These are phyloP conservation scores for Drosophila ochracea DNA, from an alignment of 2,888 invertebrate genomes.

Conservation along the genomic window DNA sequence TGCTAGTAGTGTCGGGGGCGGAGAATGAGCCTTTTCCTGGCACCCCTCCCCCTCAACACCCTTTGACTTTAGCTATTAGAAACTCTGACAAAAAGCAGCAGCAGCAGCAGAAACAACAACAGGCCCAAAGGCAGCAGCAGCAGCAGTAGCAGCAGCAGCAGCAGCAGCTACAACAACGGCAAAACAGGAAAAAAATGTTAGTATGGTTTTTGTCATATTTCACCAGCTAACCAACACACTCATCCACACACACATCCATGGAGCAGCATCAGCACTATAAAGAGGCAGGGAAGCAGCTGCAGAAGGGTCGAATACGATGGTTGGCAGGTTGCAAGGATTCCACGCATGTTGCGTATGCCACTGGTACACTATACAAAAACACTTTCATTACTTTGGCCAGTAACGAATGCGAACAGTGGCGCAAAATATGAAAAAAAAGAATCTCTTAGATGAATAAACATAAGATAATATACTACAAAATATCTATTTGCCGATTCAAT, in stretches of 20 bases:
- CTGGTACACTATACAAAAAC: conserved; percentile 73
- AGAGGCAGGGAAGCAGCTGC: conserved; percentile 23
- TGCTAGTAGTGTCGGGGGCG: conserved; percentile 14
- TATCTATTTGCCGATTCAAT: background rate
- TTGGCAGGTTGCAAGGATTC: conserved; percentile 36
- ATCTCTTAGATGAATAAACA: background rate
- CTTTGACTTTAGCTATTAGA: conserved; percentile 80
- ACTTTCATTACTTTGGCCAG: conserved; percentile 72
- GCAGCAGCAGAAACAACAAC: conserved; percentile 26
- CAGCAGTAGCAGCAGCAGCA: conserved; percentile 11
- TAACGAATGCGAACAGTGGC: conserved; percentile 44
- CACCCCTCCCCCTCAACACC: conserved; percentile 27
- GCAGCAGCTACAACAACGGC: conserved; percentile 23
- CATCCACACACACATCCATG: conserved; percentile 3
- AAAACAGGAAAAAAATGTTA: conserved; percentile 56
- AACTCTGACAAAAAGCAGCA: conserved; percentile 67
- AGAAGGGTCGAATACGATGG: conserved; percentile 3
- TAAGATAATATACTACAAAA: background rate
- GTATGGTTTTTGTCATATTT: conserved; percentile 82
- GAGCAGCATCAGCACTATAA: conserved; percentile 47
- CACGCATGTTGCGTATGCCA: conserved; percentile 79
- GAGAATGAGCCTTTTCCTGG: conserved; percentile 33
- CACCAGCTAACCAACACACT: conserved; percentile 53
- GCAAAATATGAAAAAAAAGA: background rate
- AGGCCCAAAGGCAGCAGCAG: conserved; percentile 44